Conservation (phyloP, 1,140 invertebrate genomes). For the Goniozus legneri region DNA sequence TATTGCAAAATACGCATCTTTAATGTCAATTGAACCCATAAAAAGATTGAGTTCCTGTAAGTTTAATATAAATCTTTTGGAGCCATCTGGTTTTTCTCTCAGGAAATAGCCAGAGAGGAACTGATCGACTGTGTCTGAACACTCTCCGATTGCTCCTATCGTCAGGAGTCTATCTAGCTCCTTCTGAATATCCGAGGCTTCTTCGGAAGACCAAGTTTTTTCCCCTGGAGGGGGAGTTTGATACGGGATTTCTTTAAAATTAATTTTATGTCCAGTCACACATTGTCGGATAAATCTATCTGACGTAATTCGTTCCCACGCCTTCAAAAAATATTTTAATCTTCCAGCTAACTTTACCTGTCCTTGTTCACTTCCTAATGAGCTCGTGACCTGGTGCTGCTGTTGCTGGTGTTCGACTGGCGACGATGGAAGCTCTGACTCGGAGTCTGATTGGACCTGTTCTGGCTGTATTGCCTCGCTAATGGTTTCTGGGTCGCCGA, state of each 20-base stretch:
- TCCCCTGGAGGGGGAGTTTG: not conserved
- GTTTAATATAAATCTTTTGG: not conserved
- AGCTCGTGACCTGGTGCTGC: too few species aligned
- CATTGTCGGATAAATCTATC: not conserved
- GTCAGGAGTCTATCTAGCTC: not conserved
- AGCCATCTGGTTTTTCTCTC: not conserved
- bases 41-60: not conserved
- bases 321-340: not conserved
- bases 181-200: not conserved
- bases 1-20: too few species aligned
- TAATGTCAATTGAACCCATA: too few species aligned
- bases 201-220: not conserved
- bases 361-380: too few species aligned
- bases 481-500: too few species aligned
- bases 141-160: not conserved
- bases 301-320: not conserved
- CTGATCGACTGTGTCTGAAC: not conserved
- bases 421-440: too few species aligned
- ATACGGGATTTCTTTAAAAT: not conserved
- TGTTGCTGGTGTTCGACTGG: too few species aligned
- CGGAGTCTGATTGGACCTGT: too few species aligned
- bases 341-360: not conserved
- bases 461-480: too few species aligned
- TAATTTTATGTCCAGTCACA: not conserved
- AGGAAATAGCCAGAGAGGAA: not conserved